Base-by-base conservation (phyloP, 2,888 invertebrate genomes). In the Sympetrum striolatum region DNA sequence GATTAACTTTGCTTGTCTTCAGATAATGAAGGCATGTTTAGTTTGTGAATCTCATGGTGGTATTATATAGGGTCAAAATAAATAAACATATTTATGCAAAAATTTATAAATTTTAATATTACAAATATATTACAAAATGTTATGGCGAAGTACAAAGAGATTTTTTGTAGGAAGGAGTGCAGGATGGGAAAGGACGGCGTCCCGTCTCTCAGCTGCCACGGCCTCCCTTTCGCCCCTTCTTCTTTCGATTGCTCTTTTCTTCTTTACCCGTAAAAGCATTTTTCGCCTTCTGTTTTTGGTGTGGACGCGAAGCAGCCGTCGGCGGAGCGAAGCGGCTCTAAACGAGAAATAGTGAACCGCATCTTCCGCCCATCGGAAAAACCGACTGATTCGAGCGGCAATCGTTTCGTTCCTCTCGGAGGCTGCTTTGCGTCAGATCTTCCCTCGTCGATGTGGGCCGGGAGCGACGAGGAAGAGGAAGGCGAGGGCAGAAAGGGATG, bases 61-160 rank as follows among this genome's bases (percentile, higher is more conserved):
- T 53, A 53, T 44, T 44, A 10, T 18, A 18, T 1, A 18, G 53
- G 12, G 73, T 82, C 35, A n/a, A 3, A 82, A 31, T 14, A 18
- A 82, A 82, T 1, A 82, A 82, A 31, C 48, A 53, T 1, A 18
- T 22, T 37, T 86, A 86, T 86, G 86, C 86, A 86, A 86, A 86
- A 82, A 86, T 86, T 86, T 86, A 86, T 86, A 81, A 44, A 86
- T 86, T 86, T 86, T 86, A 86, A 86, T 86, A 86, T 86, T 86
- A 86, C 86, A 86, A 86, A 86, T 86, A 86, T 86, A 86, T 86
- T 86, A 86, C 86, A 86, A 86, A 86, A 86, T 37, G 37, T 86
- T 86, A 86, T 86, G 86, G 86, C 86, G 86, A 86, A 86, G 86
- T 86, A 86, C 86, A 86, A 86, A 86, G 53, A 37, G 60, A 22